Evolutionary conservation across 37 sponge, comb jelly and placozoan genomes (phyloP).

Genomic region (Chondrilla cf. caribensis): DNA sequence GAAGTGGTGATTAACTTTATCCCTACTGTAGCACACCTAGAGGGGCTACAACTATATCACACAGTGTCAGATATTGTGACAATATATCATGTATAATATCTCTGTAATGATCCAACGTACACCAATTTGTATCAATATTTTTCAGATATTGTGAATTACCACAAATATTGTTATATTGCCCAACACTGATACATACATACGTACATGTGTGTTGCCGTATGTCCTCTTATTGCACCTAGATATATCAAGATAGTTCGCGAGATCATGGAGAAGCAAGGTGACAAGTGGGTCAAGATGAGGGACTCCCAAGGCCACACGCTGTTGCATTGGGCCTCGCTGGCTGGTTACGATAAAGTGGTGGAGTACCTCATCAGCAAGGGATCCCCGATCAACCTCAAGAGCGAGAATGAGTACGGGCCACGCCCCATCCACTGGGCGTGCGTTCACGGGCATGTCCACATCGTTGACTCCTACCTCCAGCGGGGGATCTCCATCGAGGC

Average conservation of each 20-base stretch:
- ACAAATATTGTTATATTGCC: background rate
- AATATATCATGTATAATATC: too few relatives aligned
- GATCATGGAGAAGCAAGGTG: slow-evolving; percentile 39
- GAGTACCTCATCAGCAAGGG: slow-evolving; percentile 67
- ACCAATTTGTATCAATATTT: slow-evolving; percentile 4
- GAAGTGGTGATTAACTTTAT: too few relatives aligned
- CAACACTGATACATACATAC: background rate
- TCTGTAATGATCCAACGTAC: too few relatives aligned
- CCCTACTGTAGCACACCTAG: too few relatives aligned
- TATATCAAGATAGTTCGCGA: slow-evolving; percentile 43
- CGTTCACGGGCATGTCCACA: slow-evolving; percentile 62
- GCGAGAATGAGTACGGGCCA: slow-evolving; percentile 74
- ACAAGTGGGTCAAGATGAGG: background rate
- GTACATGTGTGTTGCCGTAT: background rate
- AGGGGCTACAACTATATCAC: too few relatives aligned
- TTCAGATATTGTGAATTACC: too few relatives aligned
- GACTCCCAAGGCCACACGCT: slow-evolving; percentile 75
- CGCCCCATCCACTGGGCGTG: slow-evolving; percentile 86
- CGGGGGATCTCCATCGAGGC: slow-evolving; percentile 69
- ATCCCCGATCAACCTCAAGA: slow-evolving; percentile 59
- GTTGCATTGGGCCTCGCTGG: slow-evolving; percentile 80
- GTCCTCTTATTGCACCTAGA: slow-evolving; percentile 25
- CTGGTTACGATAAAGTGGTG: slow-evolving; percentile 48
- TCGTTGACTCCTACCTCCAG: slow-evolving; percentile 59
- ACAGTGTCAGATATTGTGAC: too few relatives aligned